Percentiles rank a stretch among this genome's conserved stretches.
These are phyloP conservation scores for Aphrophora alni DNA, from an alignment of 2,888 invertebrate genomes.

Conservation along the genomic window DNA sequence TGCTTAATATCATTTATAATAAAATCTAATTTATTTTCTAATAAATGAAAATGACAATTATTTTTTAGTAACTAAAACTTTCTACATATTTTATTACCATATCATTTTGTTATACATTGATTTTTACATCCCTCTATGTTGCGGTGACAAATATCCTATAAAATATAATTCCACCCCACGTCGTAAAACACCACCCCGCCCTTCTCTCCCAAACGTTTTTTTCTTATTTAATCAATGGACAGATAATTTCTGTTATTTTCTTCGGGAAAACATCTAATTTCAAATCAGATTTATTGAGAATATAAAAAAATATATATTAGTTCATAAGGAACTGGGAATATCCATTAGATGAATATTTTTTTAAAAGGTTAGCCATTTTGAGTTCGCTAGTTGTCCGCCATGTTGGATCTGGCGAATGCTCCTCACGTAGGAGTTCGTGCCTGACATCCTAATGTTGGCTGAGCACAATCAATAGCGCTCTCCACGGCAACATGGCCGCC, in stretches of 20 bases:
- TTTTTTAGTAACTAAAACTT: too few species aligned
- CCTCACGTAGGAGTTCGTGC: constrained; percentile 38
- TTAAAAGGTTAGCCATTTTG: not conserved
- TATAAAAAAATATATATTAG: not conserved
- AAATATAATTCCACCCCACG: not conserved
- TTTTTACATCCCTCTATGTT: not conserved
- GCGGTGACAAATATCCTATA: not conserved
- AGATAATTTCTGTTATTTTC: not conserved
- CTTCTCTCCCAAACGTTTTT: not conserved
- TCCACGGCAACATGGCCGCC: constrained; percentile 54
- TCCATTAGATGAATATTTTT: not conserved
- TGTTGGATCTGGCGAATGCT: constrained; percentile 32
- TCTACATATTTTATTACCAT: too few species aligned
- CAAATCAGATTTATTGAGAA: not conserved
- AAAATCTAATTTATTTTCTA: too few species aligned
- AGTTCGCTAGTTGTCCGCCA: constrained; percentile 15
- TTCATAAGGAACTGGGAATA: not conserved
- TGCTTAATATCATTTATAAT: too few species aligned
- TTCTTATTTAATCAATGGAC: not conserved
- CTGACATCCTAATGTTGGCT: constrained; percentile 43
- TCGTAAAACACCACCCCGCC: not conserved
- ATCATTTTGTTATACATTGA: not conserved
- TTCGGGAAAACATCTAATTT: not conserved
- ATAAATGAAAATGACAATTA: too few species aligned
- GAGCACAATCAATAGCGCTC: constrained; percentile 29